phyloP scores from a whole-genome alignment of 2,113 vertebrate species.

The Trochalopteron elliotii region DNA sequence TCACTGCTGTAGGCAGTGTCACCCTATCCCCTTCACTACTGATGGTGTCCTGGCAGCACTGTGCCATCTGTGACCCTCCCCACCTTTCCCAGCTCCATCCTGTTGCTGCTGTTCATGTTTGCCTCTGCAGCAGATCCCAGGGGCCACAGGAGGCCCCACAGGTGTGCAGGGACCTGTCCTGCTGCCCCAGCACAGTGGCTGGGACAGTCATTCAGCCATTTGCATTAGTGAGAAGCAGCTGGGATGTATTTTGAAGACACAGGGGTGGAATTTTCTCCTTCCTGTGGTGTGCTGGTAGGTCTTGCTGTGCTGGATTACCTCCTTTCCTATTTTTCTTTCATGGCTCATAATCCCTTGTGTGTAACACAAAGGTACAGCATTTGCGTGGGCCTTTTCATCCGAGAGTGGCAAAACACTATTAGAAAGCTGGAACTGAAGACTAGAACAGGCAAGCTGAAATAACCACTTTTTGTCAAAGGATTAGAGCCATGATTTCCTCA shows the following conservation, averaged over 20 bases:
- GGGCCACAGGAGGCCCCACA: not conserved
- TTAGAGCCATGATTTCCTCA: constrained; percentile 3
- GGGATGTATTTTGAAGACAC: not conserved
- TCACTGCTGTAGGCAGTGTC: not conserved
- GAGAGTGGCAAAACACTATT: not conserved
- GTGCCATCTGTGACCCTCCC: not conserved
- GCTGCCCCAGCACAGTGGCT: not conserved
- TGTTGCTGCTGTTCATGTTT: not conserved
- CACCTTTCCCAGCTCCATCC: not conserved
- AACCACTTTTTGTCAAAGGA: not conserved
- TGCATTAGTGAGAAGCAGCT: not conserved
- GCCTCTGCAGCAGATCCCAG: not conserved
- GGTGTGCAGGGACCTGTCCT: not conserved
- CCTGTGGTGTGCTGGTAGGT: not conserved
- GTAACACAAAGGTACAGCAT: not conserved
- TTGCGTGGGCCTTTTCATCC: not conserved
- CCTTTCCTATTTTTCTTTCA: not conserved
- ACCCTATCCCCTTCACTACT: not conserved
- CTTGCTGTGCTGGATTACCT: not conserved
- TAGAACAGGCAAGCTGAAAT: not conserved
- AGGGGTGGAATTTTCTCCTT: not conserved
- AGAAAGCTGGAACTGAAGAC: not conserved
- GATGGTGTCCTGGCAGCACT: not conserved
- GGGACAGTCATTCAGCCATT: not conserved
- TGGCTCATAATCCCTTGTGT: not conserved